These are phyloP conservation scores for Helogale parvula DNA, from an alignment of 2,113 vertebrate genomes.

Conservation along the genomic window DNA sequence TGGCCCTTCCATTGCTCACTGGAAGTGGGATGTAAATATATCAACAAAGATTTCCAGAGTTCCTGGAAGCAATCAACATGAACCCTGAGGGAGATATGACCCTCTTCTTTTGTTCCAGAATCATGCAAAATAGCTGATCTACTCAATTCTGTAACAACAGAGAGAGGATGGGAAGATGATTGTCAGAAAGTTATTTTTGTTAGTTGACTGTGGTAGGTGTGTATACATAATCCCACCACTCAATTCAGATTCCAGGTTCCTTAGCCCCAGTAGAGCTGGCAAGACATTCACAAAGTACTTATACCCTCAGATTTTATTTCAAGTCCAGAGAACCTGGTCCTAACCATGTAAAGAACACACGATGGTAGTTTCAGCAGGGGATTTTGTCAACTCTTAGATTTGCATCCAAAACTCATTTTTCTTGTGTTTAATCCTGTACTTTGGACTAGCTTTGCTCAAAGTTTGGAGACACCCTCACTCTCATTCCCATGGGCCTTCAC, in stretches of 20 bases:
- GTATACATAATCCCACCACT: background rate
- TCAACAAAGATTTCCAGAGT: conserved; percentile 41
- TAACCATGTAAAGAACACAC: background rate
- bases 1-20: conserved; percentile 8
- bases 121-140: background rate
- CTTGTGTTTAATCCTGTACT: background rate
- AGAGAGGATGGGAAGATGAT: background rate
- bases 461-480: background rate
- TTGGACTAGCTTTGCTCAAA: background rate
- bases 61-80: conserved; percentile 68
- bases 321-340: background rate
- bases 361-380: background rate
- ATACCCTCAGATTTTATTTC: background rate
- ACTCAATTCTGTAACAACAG: background rate
- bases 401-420: background rate
- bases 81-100: background rate
- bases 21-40: conserved; percentile 10
- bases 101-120: conserved; percentile 29
- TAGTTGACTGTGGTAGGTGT: background rate
- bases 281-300: background rate
- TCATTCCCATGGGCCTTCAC: fast-evolving
- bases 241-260: background rate
- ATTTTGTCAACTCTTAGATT: background rate
- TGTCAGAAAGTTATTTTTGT: background rate
- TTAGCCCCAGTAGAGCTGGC: background rate